phyloP scores from a whole-genome alignment of 2,113 vertebrate genomes.

The Plestiodon gilberti region DNA sequence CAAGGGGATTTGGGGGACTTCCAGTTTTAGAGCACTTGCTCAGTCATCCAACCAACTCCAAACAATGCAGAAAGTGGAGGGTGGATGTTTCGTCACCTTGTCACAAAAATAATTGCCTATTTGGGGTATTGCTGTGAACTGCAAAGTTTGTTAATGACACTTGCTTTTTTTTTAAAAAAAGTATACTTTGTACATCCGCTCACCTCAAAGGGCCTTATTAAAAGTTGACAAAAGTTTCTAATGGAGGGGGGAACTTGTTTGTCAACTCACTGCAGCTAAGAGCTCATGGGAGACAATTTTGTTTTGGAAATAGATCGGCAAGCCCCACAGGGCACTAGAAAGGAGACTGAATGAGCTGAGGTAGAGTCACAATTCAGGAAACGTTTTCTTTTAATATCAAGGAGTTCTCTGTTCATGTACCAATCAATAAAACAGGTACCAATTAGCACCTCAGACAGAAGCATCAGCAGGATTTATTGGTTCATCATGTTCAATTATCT shows the following conservation, averaged over 20 bases:
- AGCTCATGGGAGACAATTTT: neutral
- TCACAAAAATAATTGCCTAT: slow-evolving; percentile 14
- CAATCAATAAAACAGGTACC: neutral
- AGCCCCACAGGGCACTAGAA: neutral
- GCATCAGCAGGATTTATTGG: neutral
- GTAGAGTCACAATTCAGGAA: neutral
- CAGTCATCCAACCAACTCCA: neutral
- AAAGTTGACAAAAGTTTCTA: slow-evolving; percentile 5
- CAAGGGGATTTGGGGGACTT: neutral
- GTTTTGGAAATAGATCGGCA: neutral
- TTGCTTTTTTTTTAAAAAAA: neutral
- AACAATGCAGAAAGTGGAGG: neutral
- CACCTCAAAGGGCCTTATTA: slow-evolving; percentile 16
- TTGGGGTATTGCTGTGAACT: neutral
- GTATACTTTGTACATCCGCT: neutral
- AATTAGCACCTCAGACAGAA: neutral
- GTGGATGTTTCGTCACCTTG: neutral
- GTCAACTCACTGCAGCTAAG: neutral
- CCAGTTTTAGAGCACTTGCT: neutral
- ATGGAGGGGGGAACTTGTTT: neutral
- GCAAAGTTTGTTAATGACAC: neutral
- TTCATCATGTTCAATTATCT: neutral
- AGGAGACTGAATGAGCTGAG: neutral
- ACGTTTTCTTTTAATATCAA: neutral
- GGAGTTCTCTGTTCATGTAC: neutral